Evolutionary conservation across 2,888 invertebrate species (phyloP).

Genomic region (Anthophora plumipes): DNA sequence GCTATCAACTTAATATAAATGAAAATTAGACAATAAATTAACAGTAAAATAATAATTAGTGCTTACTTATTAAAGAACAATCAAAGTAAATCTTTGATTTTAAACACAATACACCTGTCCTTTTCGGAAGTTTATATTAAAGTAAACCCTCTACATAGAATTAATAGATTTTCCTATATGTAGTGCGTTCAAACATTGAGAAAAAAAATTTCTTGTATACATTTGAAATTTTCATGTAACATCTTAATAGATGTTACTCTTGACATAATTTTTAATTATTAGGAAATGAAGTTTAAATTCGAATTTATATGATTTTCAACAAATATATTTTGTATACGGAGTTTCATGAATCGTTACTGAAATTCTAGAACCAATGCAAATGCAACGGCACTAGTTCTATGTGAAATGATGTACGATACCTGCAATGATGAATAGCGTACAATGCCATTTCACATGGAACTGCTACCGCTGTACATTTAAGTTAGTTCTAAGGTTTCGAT

Average conservation of each 20-base stretch:
- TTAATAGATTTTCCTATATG: not conserved
- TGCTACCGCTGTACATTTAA: no score
- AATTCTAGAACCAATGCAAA: no score
- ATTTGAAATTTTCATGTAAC: not conserved
- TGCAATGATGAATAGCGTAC: no score
- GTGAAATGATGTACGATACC: no score
- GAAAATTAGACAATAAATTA: slow-evolving; percentile 16
- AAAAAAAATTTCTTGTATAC: slow-evolving; percentile 1
- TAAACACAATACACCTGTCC: not conserved
- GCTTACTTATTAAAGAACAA: not conserved
- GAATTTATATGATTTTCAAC: not conserved
- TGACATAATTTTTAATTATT: no score
- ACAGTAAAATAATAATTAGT: not conserved
- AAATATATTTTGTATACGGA: not conserved
- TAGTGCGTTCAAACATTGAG: not conserved
- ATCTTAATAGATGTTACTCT: no score
- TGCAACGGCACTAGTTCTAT: no score
- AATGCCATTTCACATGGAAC: no score
- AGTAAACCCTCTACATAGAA: not conserved
- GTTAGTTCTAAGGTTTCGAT: no score
- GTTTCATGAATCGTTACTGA: no score
- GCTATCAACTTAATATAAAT: slow-evolving; percentile 44
- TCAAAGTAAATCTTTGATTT: not conserved
- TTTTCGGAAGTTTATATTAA: not conserved
- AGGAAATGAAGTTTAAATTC: no score